Evolutionary conservation across 2,888 invertebrate species (phyloP), one percentile per base, ranked within the genome.

Genomic region (Gymnocheta viridis): DNA sequence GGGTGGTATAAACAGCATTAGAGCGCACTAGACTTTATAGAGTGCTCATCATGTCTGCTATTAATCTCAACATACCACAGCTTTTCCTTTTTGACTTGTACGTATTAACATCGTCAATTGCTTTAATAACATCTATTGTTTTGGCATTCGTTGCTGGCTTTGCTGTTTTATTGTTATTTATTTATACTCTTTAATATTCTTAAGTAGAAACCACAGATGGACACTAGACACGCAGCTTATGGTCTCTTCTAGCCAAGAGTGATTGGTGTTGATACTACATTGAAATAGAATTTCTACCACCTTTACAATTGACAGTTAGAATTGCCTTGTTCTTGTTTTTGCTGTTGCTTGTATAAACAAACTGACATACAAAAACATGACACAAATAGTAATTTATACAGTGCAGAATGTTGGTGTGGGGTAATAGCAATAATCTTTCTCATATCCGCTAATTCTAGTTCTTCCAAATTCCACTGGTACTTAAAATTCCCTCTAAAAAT

Each of bases 231-330:
- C 60, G 54, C 69, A 70, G 32, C 78, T 56, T 67, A 66, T 76
- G 76, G 56, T 27, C 44, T 22, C 14, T 47, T 58, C n/a, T 19
- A 35, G 27, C 17, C 47, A 67, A 29, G 49, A 41, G 58, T 73
- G 58, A 41, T 58, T 73, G 67, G 19, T 69, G 51, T 51, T 60
- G 49, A 29, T 24, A 22, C 47, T 17, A 6, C 73, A 58, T 60
- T 32, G 47, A 51, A 17, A 41, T 73, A 73, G 10, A 69, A 44
- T 67, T 60, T 60, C 41, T 56, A 49, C 60, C 60, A 80, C 73
- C 80, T 73, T 81, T 74, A 35, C 60, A 49, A 81, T 74, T 74
- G 81, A 81, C 74, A 69, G 74, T 81, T 81, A 81, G 67, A 69
- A 69, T 54, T 47, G 54, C 62, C 29, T 60, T 78, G 51, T 27